These are phyloP conservation scores for Dinoponera quadriceps DNA, from an alignment of 1,140 invertebrate genomes.

Conservation along the genomic window DNA sequence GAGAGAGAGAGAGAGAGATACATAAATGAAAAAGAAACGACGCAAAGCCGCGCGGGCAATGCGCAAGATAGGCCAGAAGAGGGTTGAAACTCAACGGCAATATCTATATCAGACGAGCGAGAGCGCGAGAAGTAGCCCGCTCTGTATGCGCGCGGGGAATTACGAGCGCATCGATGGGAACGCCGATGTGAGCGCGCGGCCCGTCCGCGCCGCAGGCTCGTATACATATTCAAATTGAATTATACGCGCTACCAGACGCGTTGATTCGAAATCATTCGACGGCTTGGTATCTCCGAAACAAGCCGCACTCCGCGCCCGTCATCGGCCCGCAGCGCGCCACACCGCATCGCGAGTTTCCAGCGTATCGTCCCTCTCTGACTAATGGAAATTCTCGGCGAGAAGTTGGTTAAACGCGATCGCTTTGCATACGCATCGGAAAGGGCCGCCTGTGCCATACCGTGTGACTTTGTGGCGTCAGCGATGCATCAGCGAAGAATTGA, in stretches of 20 bases:
- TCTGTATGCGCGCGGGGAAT: constrained; percentile 45
- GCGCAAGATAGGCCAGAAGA: no score
- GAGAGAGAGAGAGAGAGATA: neutral
- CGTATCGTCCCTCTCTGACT: constrained; percentile 67
- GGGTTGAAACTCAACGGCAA: constrained; percentile 20
- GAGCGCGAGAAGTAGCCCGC: neutral
- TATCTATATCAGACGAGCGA: constrained; percentile 32
- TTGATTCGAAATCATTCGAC: constrained; percentile 85
- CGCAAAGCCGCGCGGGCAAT: neutral
- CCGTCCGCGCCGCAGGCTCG: constrained; percentile 25
- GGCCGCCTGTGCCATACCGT: constrained; percentile 2
- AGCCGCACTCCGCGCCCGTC: constrained; percentile 47
- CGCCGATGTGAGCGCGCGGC: constrained; percentile 41
- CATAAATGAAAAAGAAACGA: constrained; percentile 33
- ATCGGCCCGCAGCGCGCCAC: neutral
- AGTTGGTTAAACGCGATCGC: constrained; percentile 83
- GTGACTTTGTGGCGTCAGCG: constrained; percentile 1
- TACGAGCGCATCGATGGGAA: constrained; percentile 39
- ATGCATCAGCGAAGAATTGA: constrained; percentile 8
- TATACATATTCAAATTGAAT: constrained; percentile 86
- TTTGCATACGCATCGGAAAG: constrained; percentile 83
- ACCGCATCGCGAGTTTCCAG: constrained; percentile 40
- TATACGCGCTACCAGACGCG: constrained; percentile 84
- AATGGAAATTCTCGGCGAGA: constrained; percentile 82
- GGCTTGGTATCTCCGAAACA: constrained; percentile 65